These are phyloP conservation scores for Microtus oregoni DNA, from an alignment of 2,113 vertebrate species.

Conservation along the genomic window DNA sequence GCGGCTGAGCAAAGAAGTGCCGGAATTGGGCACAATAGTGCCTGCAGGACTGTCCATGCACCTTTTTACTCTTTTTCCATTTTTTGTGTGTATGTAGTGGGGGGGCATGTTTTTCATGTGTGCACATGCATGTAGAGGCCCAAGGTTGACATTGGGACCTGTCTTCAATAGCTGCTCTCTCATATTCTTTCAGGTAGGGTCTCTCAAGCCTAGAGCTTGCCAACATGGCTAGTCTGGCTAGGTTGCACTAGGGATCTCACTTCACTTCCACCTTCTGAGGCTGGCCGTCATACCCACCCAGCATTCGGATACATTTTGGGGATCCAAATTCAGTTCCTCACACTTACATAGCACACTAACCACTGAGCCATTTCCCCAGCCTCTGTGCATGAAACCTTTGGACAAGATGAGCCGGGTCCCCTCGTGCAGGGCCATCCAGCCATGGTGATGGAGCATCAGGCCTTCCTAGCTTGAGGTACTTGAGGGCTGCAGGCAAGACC, in stretches of 20 bases:
- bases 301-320: not conserved
- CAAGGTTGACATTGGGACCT: not conserved
- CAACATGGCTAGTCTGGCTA: not conserved
- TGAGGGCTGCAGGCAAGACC: not conserved
- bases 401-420: not conserved
- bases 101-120: not conserved
- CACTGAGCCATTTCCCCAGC: not conserved
- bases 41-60: not conserved
- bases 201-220: not conserved
- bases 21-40: not conserved
- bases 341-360: not conserved
- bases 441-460: not conserved
- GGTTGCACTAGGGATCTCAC: not conserved
- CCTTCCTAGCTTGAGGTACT: not conserved
- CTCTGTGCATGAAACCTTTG: not conserved
- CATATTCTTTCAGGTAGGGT: too few species aligned
- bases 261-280: not conserved
- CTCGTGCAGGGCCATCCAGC: fast-evolving
- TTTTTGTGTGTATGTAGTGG: not conserved
- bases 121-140: not conserved
- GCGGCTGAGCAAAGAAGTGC: not conserved
- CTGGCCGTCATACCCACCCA: not conserved
- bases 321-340: not conserved
- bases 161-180: not conserved
- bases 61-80: not conserved